Conservation (phyloP, 2,113 vertebrate species). For the Eulemur rufifrons region DNA sequence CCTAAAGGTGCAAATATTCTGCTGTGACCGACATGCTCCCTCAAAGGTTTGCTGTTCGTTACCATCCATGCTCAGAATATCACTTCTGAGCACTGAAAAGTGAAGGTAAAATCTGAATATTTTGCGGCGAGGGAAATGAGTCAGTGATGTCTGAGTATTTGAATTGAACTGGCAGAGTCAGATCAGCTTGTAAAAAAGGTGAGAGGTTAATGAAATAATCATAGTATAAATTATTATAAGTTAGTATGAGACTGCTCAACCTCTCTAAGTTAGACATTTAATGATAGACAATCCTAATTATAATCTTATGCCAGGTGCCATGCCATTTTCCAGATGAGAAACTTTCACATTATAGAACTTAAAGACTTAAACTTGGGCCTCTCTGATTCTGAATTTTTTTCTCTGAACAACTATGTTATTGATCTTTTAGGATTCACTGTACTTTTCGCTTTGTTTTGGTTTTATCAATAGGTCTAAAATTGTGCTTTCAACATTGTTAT, state of each 20-base stretch:
- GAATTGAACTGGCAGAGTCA: not conserved
- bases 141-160: not conserved
- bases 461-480: not conserved
- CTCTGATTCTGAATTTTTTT: not conserved
- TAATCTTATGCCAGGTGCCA: fast-evolving
- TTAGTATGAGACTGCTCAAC: no score
- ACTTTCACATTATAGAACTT: not conserved
- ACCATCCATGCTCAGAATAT: not conserved
- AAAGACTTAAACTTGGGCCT: not conserved
- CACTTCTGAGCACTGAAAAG: not conserved
- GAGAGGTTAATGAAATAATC: not conserved
- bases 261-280: not conserved
- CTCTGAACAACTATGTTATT: not conserved
- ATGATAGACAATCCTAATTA: not conserved
- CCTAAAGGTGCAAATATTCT: not conserved
- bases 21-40: no score
- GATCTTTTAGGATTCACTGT: not conserved
- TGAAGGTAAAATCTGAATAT: not conserved
- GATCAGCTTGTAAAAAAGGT: not conserved
- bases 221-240: fast-evolving
- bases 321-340: not conserved
- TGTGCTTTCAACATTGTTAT: not conserved
- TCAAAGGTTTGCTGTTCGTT: not conserved
- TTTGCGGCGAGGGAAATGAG: not conserved
- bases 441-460: not conserved